Conservation (phyloP, 2,888 invertebrate species). For the Synanthedon andrenaeformis region DNA sequence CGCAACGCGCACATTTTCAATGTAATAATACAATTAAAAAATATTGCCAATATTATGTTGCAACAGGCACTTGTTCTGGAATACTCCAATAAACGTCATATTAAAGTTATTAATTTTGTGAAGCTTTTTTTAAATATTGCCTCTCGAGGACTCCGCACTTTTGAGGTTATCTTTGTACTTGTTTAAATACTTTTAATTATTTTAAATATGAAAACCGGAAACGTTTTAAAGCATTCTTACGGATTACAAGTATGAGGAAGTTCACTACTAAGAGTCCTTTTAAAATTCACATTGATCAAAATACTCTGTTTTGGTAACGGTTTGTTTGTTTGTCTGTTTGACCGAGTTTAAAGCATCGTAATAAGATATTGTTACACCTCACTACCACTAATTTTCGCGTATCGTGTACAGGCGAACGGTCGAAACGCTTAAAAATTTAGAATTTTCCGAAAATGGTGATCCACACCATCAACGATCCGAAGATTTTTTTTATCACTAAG, state of each 20-base stretch:
- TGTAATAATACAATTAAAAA: constrained; percentile 60
- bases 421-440: constrained; percentile 51
- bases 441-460: constrained; percentile 53
- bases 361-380: constrained; percentile 66
- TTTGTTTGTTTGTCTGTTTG: constrained; percentile 11
- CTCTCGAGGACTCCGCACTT: constrained; percentile 49
- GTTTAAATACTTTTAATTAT: constrained; percentile 34
- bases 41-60: constrained; percentile 69
- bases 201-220: constrained; percentile 36
- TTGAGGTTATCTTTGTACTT: constrained; percentile 50
- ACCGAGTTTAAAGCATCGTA: constrained; percentile 69
- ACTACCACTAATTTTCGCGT: constrained; percentile 57
- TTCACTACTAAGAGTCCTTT: constrained; percentile 38
- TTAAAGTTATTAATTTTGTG: constrained; percentile 58
- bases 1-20: constrained; percentile 46
- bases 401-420: constrained; percentile 46
- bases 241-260: constrained; percentile 35
- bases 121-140: constrained; percentile 49
- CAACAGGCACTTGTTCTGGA: constrained; percentile 69
- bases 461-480: constrained; percentile 59
- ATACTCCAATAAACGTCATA: constrained; percentile 69
- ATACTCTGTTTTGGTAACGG: constrained; percentile 45
- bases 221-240: constrained; percentile 38
- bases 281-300: constrained; percentile 40
- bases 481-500: constrained; percentile 53